A percentile compares a stretch with the other conserved stretches of the same genome.
Conservation (phyloP, 2,113 vertebrate species). For the Leptocoma aspasia region DNA sequence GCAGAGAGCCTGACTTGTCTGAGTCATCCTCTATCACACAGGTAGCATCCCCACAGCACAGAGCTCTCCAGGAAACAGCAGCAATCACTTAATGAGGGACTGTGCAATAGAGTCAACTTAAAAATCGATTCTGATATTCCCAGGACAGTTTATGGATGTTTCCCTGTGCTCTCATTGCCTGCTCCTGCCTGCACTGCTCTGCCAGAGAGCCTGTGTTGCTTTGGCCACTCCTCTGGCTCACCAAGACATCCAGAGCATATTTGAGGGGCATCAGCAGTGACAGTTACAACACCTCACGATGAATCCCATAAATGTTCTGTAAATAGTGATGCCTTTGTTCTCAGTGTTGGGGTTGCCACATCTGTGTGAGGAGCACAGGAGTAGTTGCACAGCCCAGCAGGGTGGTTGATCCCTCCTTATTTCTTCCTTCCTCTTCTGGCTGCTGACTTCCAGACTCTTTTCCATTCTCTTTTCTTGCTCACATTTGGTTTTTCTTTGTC, state of each 20-base stretch:
- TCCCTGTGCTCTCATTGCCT: neutral
- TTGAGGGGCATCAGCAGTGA: neutral
- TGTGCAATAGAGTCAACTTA: neutral
- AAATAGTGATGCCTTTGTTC: neutral
- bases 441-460: neutral
- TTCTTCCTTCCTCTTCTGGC: neutral
- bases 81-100: neutral
- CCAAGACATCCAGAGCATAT: neutral
- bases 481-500: neutral
- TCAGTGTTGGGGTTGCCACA: accelerated
- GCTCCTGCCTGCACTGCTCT: neutral
- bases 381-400: neutral
- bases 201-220: neutral
- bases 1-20: neutral
- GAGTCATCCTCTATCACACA: neutral
- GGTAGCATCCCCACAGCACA: neutral
- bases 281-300: neutral
- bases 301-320: neutral
- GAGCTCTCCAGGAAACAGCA: neutral
- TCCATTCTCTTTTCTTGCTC: neutral
- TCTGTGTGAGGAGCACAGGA: neutral
- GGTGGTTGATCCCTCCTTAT: neutral
- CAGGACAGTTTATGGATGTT: neutral
- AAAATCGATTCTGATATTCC: neutral
- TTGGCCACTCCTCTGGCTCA: neutral